phyloP scores from a whole-genome alignment of 1,140 invertebrate genomes.

The Drosophila athabasca region DNA sequence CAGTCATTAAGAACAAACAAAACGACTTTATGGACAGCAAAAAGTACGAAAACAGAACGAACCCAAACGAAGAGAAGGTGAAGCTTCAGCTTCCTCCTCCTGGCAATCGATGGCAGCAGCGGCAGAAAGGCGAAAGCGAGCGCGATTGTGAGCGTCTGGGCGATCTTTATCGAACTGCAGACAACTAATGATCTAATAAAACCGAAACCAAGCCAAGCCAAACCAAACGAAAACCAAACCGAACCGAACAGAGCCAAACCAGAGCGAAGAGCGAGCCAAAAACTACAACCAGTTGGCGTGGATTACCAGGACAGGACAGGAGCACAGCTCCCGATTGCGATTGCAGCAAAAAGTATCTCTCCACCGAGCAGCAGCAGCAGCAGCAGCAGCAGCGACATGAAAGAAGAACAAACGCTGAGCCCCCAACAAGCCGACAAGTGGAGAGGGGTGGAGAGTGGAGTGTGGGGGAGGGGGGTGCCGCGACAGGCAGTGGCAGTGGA shows the following conservation, averaged over 20 bases:
- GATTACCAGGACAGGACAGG: conserved; percentile 51
- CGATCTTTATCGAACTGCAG: conserved; percentile 80
- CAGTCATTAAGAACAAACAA: conserved; percentile 82
- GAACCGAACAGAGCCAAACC: conserved; percentile 69
- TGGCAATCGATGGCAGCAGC: conserved; percentile 60
- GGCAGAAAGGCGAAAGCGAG: conserved; percentile 35
- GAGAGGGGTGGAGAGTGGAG: conserved; percentile 9
- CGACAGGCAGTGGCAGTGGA: conserved; percentile 26
- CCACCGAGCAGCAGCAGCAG: conserved; percentile 25
- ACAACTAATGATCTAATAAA: conserved; percentile 83
- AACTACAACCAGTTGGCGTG: conserved; percentile 57
- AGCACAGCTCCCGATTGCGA: conserved; percentile 60
- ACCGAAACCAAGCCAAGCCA: conserved; percentile 70
- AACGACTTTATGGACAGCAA: conserved; percentile 82
- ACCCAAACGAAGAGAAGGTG: conserved; percentile 27
- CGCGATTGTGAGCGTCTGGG: conserved; percentile 51
- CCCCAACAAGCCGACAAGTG: conserved; percentile 72
- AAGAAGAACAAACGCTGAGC: conserved; percentile 73
- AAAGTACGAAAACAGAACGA: conserved; percentile 58
- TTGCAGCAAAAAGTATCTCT: conserved; percentile 15
- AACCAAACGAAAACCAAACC: conserved; percentile 52
- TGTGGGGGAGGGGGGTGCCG: background rate
- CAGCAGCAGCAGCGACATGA: conserved; percentile 38
- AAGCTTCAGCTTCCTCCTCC: conserved; percentile 23
- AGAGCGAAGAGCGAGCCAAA: conserved; percentile 37